These are phyloP conservation scores for Catamblyrhynchus diadema DNA, from an alignment of 2,797 vertebrate species.

Conservation along the genomic window DNA sequence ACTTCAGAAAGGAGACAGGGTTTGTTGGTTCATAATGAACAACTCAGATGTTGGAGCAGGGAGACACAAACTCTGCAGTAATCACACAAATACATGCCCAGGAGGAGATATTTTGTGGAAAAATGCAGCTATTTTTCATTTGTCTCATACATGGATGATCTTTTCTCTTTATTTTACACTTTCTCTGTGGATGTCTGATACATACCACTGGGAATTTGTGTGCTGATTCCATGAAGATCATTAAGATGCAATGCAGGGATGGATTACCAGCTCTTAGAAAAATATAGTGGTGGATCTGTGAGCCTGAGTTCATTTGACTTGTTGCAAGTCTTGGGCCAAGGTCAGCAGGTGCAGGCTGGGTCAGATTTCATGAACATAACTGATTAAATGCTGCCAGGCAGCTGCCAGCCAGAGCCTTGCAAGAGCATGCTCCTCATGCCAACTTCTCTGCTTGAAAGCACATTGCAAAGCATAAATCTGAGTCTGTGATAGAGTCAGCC, in stretches of 20 bases:
- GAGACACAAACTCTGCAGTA: not conserved
- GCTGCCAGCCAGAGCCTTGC: not conserved
- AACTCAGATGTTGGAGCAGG: not conserved
- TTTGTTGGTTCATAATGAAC: not conserved
- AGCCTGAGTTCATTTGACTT: not conserved
- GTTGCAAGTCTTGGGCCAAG: not conserved
- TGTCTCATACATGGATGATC: not conserved
- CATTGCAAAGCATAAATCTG: not conserved
- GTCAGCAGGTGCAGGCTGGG: not conserved
- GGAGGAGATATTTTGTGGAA: not conserved
- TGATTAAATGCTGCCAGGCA: not conserved
- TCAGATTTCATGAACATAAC: not conserved
- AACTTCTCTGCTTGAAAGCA: conserved; percentile 5
- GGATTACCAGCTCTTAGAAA: not conserved
- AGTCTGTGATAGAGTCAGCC: not conserved
- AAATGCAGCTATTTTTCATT: not conserved
- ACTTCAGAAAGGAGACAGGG: not conserved
- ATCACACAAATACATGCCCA: not conserved
- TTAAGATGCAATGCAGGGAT: not conserved
- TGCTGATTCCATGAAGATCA: not conserved
- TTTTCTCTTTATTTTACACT: not conserved
- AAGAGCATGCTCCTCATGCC: not conserved
- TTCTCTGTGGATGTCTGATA: not conserved
- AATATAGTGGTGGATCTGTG: not conserved
- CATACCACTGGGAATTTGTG: fast-evolving